A percentile compares a stretch with the other conserved stretches of the same genome.
Evolutionary conservation across 2,797 vertebrate species (phyloP).

Genomic region (Orientallactaga sibirica): DNA sequence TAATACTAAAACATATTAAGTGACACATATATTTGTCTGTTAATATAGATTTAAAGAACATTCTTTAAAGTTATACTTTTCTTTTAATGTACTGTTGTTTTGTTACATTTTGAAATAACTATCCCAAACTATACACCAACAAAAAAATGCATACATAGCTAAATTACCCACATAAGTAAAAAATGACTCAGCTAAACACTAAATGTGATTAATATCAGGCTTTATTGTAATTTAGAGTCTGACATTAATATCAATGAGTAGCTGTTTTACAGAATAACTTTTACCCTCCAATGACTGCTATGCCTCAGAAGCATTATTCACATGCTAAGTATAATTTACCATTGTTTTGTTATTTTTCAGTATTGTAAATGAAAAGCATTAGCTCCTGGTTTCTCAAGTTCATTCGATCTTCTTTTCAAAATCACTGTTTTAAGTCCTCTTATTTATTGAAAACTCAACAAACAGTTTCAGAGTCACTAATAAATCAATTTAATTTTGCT

Average conservation of each 20-base stretch:
- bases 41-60: constrained; percentile 47
- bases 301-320: constrained; percentile 7
- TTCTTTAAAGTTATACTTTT: background rate
- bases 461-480: background rate
- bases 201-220: constrained; percentile 24
- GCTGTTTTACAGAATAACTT: constrained; percentile 10
- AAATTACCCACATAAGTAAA: constrained; percentile 40
- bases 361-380: background rate
- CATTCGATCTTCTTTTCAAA: background rate
- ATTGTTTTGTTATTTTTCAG: background rate
- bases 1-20: background rate
- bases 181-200: background rate
- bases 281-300: constrained; percentile 33
- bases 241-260: background rate
- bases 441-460: background rate
- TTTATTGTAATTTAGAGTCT: constrained; percentile 29
- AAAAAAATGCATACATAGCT: background rate
- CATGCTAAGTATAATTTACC: background rate
- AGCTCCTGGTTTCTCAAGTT: background rate
- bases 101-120: constrained; percentile 48
- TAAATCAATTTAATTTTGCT: background rate
- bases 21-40: background rate
- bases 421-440: background rate
- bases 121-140: background rate
- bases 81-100: background rate